Evolutionary conservation across 1,140 invertebrate genomes (phyloP).

Genomic region (Philotrypesis tridentata): DNA sequence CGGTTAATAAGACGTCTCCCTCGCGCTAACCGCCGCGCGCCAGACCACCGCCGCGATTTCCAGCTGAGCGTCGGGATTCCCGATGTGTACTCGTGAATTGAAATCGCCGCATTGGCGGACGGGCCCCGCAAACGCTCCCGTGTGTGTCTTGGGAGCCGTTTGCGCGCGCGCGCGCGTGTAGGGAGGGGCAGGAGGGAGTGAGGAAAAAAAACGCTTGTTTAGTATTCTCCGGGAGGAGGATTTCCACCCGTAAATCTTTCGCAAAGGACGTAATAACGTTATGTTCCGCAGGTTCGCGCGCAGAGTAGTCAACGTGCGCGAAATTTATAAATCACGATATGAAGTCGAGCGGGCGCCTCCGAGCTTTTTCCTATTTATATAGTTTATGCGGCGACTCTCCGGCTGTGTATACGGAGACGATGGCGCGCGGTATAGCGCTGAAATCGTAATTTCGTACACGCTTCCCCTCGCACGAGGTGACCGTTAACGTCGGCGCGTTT

Average conservation of each 20-base stretch:
- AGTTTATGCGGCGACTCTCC: background rate
- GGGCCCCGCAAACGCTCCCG: background rate
- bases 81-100: conserved; percentile 36
- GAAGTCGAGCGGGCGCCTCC: background rate
- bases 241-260: background rate
- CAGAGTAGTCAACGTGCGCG: background rate
- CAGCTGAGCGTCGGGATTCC: background rate
- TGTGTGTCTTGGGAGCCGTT: conserved; percentile 34
- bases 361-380: background rate
- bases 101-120: background rate
- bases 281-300: background rate
- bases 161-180: too few species aligned
- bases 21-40: background rate
- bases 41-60: background rate
- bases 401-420: too few species aligned
- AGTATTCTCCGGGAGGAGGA: background rate
- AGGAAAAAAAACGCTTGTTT: background rate
- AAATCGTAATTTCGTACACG: background rate
- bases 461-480: background rate
- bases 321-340: background rate
- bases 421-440: too few species aligned
- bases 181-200: background rate
- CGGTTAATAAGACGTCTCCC: conserved; percentile 44
- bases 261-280: background rate
- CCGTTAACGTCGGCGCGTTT: background rate